These are phyloP conservation scores for Dendrolimus pini DNA, from an alignment of 2,888 invertebrate genomes.

Conservation along the genomic window DNA sequence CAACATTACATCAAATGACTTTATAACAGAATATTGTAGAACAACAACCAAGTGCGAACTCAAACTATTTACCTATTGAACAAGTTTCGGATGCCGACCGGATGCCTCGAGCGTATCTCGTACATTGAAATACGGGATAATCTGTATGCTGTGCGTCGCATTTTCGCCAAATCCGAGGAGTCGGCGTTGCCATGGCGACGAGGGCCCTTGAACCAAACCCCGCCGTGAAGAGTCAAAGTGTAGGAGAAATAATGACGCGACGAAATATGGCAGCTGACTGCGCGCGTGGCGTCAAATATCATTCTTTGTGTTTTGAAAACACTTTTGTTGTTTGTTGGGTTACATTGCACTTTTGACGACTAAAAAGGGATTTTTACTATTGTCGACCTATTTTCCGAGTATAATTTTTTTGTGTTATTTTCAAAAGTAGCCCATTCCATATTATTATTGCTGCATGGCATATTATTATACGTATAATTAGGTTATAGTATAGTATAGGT, in stretches of 20 bases:
- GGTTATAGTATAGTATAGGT: no score
- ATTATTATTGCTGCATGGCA: no score
- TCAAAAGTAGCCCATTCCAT: no score
- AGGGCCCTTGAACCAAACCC: constrained; percentile 43
- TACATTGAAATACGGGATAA: constrained; percentile 44
- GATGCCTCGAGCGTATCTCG: constrained; percentile 38
- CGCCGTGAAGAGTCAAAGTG: constrained; percentile 43
- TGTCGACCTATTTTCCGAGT: not conserved
- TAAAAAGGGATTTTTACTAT: not conserved
- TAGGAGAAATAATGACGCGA: constrained; percentile 59
- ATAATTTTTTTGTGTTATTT: no score
- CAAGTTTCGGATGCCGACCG: constrained; percentile 54
- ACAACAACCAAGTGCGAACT: constrained; percentile 36
- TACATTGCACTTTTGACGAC: constrained; percentile 6
- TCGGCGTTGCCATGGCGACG: constrained; percentile 50
- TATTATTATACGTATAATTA: no score
- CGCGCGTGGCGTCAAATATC: constrained; percentile 23
- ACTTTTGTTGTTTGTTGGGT: no score
- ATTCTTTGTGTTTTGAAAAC: constrained; percentile 12
- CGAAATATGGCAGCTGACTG: constrained; percentile 46
- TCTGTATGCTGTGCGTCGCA: constrained; percentile 48
- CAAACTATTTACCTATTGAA: constrained; percentile 60
- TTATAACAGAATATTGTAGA: constrained; percentile 48
- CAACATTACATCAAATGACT: constrained; percentile 45
- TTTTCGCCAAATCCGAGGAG: constrained; percentile 54